These are phyloP conservation scores for Falco punctatus DNA, from an alignment of 2,113 vertebrate genomes.

Conservation along the genomic window DNA sequence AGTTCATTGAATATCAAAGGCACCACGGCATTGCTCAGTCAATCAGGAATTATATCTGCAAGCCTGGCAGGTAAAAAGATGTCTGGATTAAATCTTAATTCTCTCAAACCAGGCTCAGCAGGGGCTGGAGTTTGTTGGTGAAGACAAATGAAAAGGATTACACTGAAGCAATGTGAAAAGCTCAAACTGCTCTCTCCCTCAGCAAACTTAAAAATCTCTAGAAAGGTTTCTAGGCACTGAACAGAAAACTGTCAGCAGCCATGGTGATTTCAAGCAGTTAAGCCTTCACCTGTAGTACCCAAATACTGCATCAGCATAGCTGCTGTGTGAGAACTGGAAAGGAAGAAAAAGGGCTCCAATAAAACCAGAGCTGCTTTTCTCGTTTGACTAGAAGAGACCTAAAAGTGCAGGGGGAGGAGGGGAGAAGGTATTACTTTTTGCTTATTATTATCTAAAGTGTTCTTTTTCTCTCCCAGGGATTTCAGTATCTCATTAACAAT, in stretches of 20 bases:
- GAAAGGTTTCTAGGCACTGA: not conserved
- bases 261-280: not conserved
- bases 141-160: not conserved
- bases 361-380: not conserved
- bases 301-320: not conserved
- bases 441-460: not conserved
- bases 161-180: not conserved
- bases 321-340: not conserved
- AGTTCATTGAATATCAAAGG: not conserved
- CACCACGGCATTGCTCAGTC: not conserved
- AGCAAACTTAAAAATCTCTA: not conserved
- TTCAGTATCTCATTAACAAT: not conserved
- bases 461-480: not conserved
- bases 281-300: not conserved
- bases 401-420: not conserved
- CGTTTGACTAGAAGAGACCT: not conserved
- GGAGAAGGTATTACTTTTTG: not conserved
- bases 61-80: not conserved
- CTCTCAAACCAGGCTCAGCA: not conserved
- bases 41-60: not conserved
- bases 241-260: not conserved
- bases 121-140: not conserved
- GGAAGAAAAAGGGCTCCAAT: not conserved
- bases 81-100: constrained; percentile 7
- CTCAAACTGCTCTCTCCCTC: not conserved